phyloP scores from a whole-genome alignment of 2,797 vertebrate species.

The Poecilia wingei region DNA sequence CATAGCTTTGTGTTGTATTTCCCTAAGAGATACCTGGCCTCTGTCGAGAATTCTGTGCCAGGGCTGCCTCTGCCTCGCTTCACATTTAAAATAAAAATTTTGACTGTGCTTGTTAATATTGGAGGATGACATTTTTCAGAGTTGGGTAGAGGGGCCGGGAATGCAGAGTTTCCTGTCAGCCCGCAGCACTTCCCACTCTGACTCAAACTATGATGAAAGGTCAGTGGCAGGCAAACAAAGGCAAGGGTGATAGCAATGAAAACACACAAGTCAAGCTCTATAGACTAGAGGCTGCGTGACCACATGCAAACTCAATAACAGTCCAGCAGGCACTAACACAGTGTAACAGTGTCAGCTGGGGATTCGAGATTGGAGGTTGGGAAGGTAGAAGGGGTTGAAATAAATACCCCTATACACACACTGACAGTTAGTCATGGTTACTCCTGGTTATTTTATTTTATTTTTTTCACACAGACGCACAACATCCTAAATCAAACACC shows the following conservation, averaged over 20 bases:
- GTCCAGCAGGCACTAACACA: slow-evolving; percentile 60
- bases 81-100: slow-evolving; percentile 18
- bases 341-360: slow-evolving; percentile 3
- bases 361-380: background rate
- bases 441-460: slow-evolving; percentile 16
- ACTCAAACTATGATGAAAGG: slow-evolving; percentile 69
- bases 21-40: background rate
- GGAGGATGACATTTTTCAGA: slow-evolving; percentile 54
- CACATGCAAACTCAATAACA: slow-evolving; percentile 65
- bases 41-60: background rate
- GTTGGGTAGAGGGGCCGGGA: slow-evolving; percentile 37
- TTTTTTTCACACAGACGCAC: slow-evolving; percentile 27
- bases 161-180: slow-evolving; percentile 57
- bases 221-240: slow-evolving; percentile 63
- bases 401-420: slow-evolving; percentile 15
- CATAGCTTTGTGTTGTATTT: background rate
- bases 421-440: slow-evolving; percentile 38
- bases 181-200: slow-evolving; percentile 49
- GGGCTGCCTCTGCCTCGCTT: background rate
- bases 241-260: slow-evolving; percentile 59
- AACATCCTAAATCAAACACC: slow-evolving; percentile 15
- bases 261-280: slow-evolving; percentile 41
- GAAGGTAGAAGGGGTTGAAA: background rate
- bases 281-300: slow-evolving; percentile 61
- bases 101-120: slow-evolving; percentile 52